Percentiles rank a stretch among this genome's conserved stretches.
phyloP scores from a whole-genome alignment of 1,140 invertebrate genomes.

The Acromyrmex heyeri region DNA sequence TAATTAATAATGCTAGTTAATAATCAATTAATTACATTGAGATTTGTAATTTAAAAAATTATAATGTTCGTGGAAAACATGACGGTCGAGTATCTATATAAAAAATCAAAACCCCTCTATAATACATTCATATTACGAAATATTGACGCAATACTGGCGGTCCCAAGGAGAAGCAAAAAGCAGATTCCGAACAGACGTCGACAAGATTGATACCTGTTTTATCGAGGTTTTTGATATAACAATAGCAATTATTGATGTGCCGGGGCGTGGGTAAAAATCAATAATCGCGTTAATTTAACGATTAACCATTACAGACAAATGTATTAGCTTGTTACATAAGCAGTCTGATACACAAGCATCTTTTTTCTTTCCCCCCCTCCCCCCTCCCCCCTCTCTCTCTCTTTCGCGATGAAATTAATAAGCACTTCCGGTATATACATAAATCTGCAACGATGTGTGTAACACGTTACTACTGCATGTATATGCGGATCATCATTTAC shows the following conservation, averaged over 20 bases:
- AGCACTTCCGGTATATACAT: slow-evolving; percentile 35
- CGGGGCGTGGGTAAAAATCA: slow-evolving; percentile 8
- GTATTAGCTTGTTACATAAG: background rate
- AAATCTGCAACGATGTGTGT: slow-evolving; percentile 13
- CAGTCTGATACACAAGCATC: background rate
- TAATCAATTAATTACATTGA: background rate
- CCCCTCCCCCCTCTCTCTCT: background rate
- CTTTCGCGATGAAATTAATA: slow-evolving; percentile 34
- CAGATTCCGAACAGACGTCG: background rate
- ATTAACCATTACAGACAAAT: background rate
- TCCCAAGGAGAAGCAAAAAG: slow-evolving; percentile 6
- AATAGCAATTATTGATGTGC: slow-evolving; percentile 36
- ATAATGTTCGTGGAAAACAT: background rate
- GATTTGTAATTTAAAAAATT: background rate
- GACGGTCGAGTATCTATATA: background rate
- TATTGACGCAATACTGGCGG: slow-evolving; percentile 41
- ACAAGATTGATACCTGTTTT: slow-evolving; percentile 46
- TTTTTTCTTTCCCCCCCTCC: background rate
- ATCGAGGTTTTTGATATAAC: slow-evolving; percentile 44
- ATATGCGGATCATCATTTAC: slow-evolving; percentile 38
- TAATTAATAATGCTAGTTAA: background rate
- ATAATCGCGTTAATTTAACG: slow-evolving; percentile 26
- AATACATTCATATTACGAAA: slow-evolving; percentile 38
- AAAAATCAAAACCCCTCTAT: background rate
- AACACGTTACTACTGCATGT: slow-evolving; percentile 11